A percentile compares a stretch with the other conserved stretches of the same genome.
Evolutionary conservation across 1,140 invertebrate species (phyloP).

Genomic region (Drosophila pseudoananassae): DNA sequence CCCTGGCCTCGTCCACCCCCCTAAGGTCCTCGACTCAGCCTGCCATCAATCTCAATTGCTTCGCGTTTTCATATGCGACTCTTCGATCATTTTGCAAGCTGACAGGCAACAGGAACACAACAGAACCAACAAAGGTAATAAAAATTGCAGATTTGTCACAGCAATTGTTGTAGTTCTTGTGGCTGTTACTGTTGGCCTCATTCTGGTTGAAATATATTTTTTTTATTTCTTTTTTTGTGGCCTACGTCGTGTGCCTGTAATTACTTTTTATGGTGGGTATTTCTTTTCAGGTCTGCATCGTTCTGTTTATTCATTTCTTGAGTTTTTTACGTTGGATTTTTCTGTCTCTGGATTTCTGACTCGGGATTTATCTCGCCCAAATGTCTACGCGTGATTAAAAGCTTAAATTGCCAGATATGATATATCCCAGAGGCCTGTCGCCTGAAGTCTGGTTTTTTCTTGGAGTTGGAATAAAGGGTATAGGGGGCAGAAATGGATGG

Average conservation of each 20-base stretch:
- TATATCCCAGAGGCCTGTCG: slow-evolving; percentile 36
- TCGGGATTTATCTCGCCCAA: slow-evolving; percentile 64
- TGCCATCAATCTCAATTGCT: slow-evolving; percentile 81
- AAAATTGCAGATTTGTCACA: slow-evolving; percentile 82
- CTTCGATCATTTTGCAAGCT: slow-evolving; percentile 78
- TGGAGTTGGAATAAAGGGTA: not conserved
- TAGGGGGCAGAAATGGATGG: not conserved
- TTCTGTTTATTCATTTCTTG: slow-evolving; percentile 23
- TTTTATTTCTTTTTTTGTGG: slow-evolving; percentile 44
- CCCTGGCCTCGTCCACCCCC: slow-evolving; percentile 19
- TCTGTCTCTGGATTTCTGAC: slow-evolving; percentile 10
- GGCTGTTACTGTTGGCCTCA: slow-evolving; percentile 49
- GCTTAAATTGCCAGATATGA: slow-evolving; percentile 79
- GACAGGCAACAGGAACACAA: slow-evolving; percentile 64
- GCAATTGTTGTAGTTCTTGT: slow-evolving; percentile 60
- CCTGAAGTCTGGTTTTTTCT: slow-evolving; percentile 10
- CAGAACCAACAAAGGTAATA: slow-evolving; percentile 60
- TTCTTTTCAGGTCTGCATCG: slow-evolving; percentile 9
- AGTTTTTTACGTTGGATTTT: slow-evolving; percentile 21
- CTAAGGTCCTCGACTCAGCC: slow-evolving; percentile 32
- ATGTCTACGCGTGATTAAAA: slow-evolving; percentile 80
- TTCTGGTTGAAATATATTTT: slow-evolving; percentile 44
- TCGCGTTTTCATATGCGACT: slow-evolving; percentile 81
- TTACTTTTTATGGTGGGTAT: slow-evolving; percentile 68
- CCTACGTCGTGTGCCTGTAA: slow-evolving; percentile 68